Evolutionary conservation across 1,140 invertebrate species (phyloP), one percentile per base, ranked within the genome.

Genomic region (Copidosoma floridanum): DNA sequence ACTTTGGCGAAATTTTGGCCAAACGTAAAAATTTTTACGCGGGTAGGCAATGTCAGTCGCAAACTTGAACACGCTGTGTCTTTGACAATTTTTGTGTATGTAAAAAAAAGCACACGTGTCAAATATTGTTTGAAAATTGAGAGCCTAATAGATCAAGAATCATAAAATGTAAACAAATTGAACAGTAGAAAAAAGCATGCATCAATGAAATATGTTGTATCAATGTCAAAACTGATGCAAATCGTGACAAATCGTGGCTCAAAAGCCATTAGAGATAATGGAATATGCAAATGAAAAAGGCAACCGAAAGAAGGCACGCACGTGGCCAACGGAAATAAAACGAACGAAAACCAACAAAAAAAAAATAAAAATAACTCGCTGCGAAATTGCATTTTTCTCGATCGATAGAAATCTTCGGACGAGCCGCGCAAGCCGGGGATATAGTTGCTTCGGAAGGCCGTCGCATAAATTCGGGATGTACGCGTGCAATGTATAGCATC

Each of bases 371-470:
- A n/a, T n/a, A n/a, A n/a, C n/a, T n/a, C n/a, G n/a, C n/a, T 26
- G 46, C 47, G 43, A 54, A 55, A 63, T 63, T 63, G 41, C 50
- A 57, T 53, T 63, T 63, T 63, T 63, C 54, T 63, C 53, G 44
- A 57, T 46, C 50, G 55, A 63, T 63, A 37, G 26, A 43, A 29
- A 63, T 63, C 61, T 63, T 63, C 23, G 23, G 10, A 41, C 16
- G 2, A 10, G n/a, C 2, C 21, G 43, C 12, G 24, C 8, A n/a
- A 3, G 46, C n/a, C n/a, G n/a, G n/a, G n/a, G 29, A 6, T 12
- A 0, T 32, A 24, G 59, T 47, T 53, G 44, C 51, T 48, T 46
- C 18, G 44, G 40, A 21, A n/a, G 21, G 24, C 37, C 37, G 59
- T 61, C 35, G 20, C 47, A 50, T 55, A 55, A 61, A 61, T 55